Evolutionary conservation across 1,140 invertebrate genomes (phyloP), one percentile per base, ranked within the genome.

Genomic region (Schlechtendalia chinensis): DNA sequence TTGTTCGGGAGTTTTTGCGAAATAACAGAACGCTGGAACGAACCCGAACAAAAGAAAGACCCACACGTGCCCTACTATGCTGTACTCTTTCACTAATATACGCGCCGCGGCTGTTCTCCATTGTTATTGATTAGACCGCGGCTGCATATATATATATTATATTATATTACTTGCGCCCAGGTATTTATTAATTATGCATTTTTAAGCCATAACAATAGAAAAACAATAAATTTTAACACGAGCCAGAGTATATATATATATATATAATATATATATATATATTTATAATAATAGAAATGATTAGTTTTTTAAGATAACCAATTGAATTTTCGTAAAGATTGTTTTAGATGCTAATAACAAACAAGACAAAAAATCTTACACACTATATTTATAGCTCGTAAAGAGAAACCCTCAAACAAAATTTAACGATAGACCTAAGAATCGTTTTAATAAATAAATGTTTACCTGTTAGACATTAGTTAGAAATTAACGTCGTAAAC

Each of bases 1-100:
- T 77, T 77, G 74, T 77, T 79, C n/a, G 16, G 3, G 11, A 61
- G 22, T 47, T 50, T 79, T 63, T 61, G 75, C 75, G 75, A 79
- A 79, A 79, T 61, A 56, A 32, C 54, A 77, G 19, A 45, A 56
- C n/a, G 32, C 32, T 75, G 12, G n/a, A 16, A n/a, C n/a, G 24
- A 50, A 19, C 27, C 3, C 22, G 59, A 59, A 75, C 71, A 75
- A 75, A 59, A 75, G 75, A 79, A 27, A 59, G n/a, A 54, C 72
- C 53, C 56, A 79, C 75, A 79, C 75, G 75, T 61, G 75, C 39
- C 58, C 50, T 29, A 72, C 47, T 71, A 39, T 8, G n/a, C n/a
- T n/a, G n/a, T n/a, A n/a, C n/a, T n/a, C 67, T 71, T 71, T 71
- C 67, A 27, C 17, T 45, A 53, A 71, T 29, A 54, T 39, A 39